phyloP scores from a whole-genome alignment of 2,888 invertebrate species.

The Nymphalis urticae region DNA sequence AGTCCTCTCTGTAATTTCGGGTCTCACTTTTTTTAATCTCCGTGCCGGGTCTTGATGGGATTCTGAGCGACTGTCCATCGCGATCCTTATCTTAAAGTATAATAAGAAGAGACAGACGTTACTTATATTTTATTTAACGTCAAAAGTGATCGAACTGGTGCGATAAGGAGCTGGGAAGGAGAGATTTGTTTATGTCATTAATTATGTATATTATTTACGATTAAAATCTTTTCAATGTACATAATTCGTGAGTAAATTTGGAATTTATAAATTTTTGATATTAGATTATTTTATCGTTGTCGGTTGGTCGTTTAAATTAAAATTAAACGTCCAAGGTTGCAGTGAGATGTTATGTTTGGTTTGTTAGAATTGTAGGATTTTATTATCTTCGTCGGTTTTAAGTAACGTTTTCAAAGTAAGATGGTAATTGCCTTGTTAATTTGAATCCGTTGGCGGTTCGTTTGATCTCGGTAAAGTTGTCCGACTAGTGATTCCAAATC shows the following conservation, averaged over 20 bases:
- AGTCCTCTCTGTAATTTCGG: conserved; percentile 76
- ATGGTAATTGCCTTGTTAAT: conserved; percentile 77
- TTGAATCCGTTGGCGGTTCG: conserved; percentile 65
- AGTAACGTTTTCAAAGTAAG: conserved; percentile 63
- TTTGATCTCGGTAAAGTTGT: conserved; percentile 68
- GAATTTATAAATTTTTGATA: conserved; percentile 3
- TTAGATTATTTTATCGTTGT: conserved; percentile 8
- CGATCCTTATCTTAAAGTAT: conserved; percentile 75
- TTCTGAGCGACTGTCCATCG: conserved; percentile 76
- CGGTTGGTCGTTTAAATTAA: conserved; percentile 3
- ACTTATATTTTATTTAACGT: conserved; percentile 80
- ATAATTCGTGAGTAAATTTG: conserved; percentile 27
- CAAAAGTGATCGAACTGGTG: conserved; percentile 73
- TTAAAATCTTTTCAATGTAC: conserved; percentile 43
- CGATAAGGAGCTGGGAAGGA: conserved; percentile 65
- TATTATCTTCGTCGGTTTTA: conserved; percentile 55
- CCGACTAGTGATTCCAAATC: conserved; percentile 65
- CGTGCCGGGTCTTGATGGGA: conserved; percentile 70
- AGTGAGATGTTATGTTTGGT: conserved; percentile 37
- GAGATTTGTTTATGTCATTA: conserved; percentile 77
- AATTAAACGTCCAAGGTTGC: conserved; percentile 19
- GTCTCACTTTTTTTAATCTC: conserved; percentile 71
- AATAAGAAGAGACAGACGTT: conserved; percentile 80
- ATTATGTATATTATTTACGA: conserved; percentile 61
- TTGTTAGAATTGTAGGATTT: conserved; percentile 52